phyloP scores from a whole-genome alignment of 2,888 invertebrate genomes.

The Polydrusus pterygomalis region DNA sequence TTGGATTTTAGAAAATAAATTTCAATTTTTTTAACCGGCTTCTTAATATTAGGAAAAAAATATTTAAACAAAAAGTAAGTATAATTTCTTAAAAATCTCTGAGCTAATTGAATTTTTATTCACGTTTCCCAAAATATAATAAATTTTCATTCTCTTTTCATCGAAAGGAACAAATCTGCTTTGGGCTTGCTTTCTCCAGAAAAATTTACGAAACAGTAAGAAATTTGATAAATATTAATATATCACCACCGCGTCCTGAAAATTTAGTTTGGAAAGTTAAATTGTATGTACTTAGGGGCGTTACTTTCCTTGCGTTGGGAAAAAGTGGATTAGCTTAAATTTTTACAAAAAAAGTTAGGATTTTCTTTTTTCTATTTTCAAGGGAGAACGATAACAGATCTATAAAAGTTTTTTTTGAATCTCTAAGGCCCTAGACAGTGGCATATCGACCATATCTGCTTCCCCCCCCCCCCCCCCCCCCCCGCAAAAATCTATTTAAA shows the following conservation, averaged over 20 bases:
- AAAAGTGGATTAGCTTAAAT: neutral
- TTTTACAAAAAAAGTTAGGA: neutral
- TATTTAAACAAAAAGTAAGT: too few relatives aligned
- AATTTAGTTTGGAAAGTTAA: conserved; percentile 3
- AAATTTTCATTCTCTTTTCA: neutral
- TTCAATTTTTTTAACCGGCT: too few relatives aligned
- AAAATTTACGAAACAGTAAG: neutral
- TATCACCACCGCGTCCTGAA: neutral
- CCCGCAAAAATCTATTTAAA: too few relatives aligned
- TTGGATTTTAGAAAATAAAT: too few relatives aligned
- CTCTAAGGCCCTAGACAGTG: neutral
- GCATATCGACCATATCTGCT: too few relatives aligned
- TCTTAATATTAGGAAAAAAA: too few relatives aligned
- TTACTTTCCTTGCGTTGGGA: neutral
- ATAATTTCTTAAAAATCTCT: too few relatives aligned
- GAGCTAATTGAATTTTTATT: too few relatives aligned
- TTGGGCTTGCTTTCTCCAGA: neutral
- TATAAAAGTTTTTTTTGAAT: neutral
- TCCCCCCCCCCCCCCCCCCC: too few relatives aligned
- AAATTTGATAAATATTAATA: conserved; percentile 2
- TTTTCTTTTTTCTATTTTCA: too few relatives aligned
- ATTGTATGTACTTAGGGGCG: neutral
- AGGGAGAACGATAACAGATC: too few relatives aligned
- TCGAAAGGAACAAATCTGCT: neutral
- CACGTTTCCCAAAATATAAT: neutral